Evolutionary conservation across 2,113 vertebrate species (phyloP), one percentile per base, ranked within the genome.

Genomic region (Calypte anna): DNA sequence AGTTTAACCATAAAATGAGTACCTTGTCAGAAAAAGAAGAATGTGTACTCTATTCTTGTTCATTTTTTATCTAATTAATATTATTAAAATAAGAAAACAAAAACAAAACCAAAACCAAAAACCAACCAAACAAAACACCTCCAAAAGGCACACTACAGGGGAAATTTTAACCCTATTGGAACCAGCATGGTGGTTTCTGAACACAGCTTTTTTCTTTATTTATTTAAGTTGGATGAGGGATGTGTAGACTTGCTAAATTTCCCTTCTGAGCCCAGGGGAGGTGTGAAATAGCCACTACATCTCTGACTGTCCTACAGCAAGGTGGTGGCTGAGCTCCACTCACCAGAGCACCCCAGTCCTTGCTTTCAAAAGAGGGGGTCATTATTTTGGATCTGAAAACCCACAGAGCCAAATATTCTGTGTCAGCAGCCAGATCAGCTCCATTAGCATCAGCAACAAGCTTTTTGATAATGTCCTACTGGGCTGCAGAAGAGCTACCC

Each of bases 321-420:
- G 53, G 44, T 78, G 21, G 15, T 61, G 40, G 17, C 58, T 59
- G 75, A 85, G 36, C 43, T 15, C 11, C 0, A 1, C 75, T 54
- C 74, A 88, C 31, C 59, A 72, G 31, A 76, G 33, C 36, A 24
- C 78, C 1, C 4, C 8, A 8, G 59, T 86, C 36, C 69, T 79
- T 67, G 28, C 48, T 92, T 43, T 67, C 4, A 2, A 70, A 85
- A 83, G 48, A 76, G 20, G 6, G 30, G 72, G 31, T 72, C 84
- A 89, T 72, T 40, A 23, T 87, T 94, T 93, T 82, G 78, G 46
- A 68, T 33, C 87, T 86, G 94, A 88, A 91, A 73, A 53, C 43
- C 27, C 1, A 22, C 88, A 66, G 83, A 80, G 58, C 87, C 53
- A 4, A 85, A 67, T 82, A 67, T 66, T 91, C 85, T 90, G 59